Conservation (phyloP, 2,113 vertebrate genomes). For the Gnathonemus echidnorhynchus region DNA sequence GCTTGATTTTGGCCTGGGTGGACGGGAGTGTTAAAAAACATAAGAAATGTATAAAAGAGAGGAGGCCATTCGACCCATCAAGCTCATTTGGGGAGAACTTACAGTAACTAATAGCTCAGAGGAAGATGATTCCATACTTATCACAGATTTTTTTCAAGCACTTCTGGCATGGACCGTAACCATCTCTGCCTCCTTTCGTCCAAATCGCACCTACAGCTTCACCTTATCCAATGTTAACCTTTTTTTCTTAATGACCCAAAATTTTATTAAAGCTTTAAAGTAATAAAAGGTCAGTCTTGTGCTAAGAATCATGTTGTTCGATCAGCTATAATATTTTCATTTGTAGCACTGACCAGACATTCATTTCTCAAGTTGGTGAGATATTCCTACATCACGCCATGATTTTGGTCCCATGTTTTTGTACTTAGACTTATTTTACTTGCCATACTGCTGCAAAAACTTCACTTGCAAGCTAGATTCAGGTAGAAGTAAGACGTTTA, state of each 20-base stretch:
- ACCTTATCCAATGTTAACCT: too few species aligned
- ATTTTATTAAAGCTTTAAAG: background rate
- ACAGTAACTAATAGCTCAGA: too few species aligned
- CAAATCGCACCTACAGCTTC: background rate
- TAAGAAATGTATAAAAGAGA: too few species aligned
- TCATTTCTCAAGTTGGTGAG: background rate
- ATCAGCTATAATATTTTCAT: background rate
- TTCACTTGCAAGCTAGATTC: too few species aligned
- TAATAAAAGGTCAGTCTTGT: background rate
- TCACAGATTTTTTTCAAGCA: conserved; percentile 33
- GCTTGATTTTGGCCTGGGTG: background rate
- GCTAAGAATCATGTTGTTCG: background rate
- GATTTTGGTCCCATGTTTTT: too few species aligned
- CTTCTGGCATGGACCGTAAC: conserved; percentile 17
- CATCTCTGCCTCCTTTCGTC: too few species aligned
- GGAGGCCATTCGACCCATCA: too few species aligned
- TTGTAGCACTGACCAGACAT: background rate
- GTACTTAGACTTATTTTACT: too few species aligned
- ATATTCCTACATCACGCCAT: background rate
- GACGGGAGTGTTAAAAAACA: background rate
- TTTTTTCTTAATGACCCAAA: background rate
- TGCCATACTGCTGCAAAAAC: too few species aligned
- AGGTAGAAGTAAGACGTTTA: too few species aligned
- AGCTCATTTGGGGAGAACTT: too few species aligned
- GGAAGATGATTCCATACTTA: background rate